phyloP scores from a whole-genome alignment of 2,888 invertebrate genomes.

The Lepeophtheirus nordmannii region DNA sequence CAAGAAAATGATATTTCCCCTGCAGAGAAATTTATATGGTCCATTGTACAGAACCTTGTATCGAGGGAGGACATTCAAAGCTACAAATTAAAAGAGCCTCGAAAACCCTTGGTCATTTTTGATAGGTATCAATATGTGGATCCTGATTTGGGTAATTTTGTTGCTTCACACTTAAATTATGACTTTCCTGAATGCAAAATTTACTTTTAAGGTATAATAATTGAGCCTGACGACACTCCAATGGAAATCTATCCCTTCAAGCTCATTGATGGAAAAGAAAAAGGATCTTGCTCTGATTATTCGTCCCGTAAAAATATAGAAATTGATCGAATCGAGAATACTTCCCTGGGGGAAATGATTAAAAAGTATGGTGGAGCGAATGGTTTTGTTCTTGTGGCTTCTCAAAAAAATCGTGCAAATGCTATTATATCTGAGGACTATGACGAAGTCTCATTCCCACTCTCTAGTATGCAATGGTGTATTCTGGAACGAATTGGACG shows the following conservation, averaged over 20 bases:
- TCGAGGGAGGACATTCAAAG: background rate
- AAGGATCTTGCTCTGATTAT: slow-evolving; percentile 53
- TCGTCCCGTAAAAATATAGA: slow-evolving; percentile 42
- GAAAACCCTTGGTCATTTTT: slow-evolving; percentile 45
- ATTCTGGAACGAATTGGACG: slow-evolving; percentile 48
- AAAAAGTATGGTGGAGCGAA: background rate
- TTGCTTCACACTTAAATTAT: background rate
- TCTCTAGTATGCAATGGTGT: slow-evolving; percentile 46
- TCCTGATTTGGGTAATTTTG: slow-evolving; percentile 17
- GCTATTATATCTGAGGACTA: background rate
- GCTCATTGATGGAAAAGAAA: slow-evolving; percentile 39
- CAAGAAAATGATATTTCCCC: background rate
- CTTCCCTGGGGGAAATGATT: background rate
- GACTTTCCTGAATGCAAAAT: background rate
- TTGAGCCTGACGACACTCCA: slow-evolving; percentile 7
- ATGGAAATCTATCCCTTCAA: slow-evolving; percentile 24
- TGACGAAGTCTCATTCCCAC: slow-evolving; percentile 31
- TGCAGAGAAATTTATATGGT: background rate
- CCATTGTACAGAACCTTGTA: background rate
- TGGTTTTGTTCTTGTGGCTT: slow-evolving; percentile 10
- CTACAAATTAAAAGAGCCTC: slow-evolving; percentile 32
- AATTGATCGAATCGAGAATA: background rate
- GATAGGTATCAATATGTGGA: slow-evolving; percentile 23
- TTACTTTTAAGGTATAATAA: background rate
- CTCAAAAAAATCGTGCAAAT: background rate